A percentile compares a stretch with the other conserved stretches of the same genome.
Conservation (phyloP, 2,113 vertebrate genomes). For the Pipra filicauda region DNA sequence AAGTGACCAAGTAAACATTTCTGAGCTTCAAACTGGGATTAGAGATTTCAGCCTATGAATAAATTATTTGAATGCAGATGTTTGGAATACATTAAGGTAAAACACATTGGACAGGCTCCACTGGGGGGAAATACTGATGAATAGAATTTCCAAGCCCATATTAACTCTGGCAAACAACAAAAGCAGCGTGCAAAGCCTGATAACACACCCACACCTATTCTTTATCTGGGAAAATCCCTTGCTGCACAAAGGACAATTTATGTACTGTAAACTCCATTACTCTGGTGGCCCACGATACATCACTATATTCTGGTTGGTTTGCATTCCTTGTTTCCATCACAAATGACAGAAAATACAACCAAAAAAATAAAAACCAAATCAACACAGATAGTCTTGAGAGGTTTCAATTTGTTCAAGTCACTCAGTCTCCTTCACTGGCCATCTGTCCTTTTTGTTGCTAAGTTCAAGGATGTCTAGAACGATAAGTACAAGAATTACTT, state of each 20-base stretch:
- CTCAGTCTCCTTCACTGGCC: slow-evolving; percentile 3
- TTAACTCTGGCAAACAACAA: slow-evolving; percentile 74
- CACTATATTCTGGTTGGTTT: neutral
- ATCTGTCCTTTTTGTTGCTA: slow-evolving; percentile 18
- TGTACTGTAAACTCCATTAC: slow-evolving; percentile 16
- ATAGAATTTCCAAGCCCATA: slow-evolving; percentile 71
- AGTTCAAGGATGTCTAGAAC: slow-evolving; percentile 1
- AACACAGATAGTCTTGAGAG: neutral
- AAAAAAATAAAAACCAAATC: neutral
- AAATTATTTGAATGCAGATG: slow-evolving; percentile 79
- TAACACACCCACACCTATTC: slow-evolving; percentile 47
- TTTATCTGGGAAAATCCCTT: slow-evolving; percentile 10
- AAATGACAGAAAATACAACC: neutral
- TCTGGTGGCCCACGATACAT: neutral
- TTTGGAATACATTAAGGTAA: slow-evolving; percentile 75
- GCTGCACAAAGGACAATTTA: neutral
- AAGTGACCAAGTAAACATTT: slow-evolving; percentile 67
- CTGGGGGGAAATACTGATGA: slow-evolving; percentile 66
- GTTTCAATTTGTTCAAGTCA: slow-evolving; percentile 18
- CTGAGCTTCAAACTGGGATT: slow-evolving; percentile 63
- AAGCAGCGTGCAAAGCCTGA: slow-evolving; percentile 50
- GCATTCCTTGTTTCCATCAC: neutral
- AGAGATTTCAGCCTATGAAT: slow-evolving; percentile 74
- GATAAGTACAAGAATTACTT: slow-evolving; percentile 10
- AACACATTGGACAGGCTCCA: slow-evolving; percentile 41